A percentile compares a stretch with the other conserved stretches of the same genome.
Conservation (phyloP, 2,113 vertebrate species). For the Ellobius talpinus region DNA sequence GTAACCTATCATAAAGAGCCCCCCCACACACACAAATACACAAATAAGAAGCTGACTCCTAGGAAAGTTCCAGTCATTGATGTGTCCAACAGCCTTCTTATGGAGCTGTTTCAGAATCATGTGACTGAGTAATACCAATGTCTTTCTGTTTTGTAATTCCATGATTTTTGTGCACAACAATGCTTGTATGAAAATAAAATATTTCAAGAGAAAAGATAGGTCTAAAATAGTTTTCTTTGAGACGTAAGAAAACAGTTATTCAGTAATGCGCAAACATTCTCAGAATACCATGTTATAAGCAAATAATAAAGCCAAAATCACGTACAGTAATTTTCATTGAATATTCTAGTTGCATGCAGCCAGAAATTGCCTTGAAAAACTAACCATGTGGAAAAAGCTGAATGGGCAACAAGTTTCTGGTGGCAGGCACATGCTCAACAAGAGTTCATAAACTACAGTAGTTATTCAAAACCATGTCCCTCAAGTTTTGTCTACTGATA, state of each 20-base stretch:
- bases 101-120: neutral
- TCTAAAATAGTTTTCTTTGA: neutral
- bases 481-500: neutral
- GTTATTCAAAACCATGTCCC: neutral
- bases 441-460: neutral
- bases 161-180: neutral
- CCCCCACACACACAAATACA: neutral
- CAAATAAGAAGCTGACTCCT: neutral
- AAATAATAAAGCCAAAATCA: neutral
- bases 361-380: slow-evolving; percentile 14
- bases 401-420: neutral
- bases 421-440: neutral
- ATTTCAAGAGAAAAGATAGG: slow-evolving; percentile 26
- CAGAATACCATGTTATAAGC: neutral
- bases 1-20: neutral
- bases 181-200: slow-evolving; percentile 15
- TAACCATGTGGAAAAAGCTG: neutral
- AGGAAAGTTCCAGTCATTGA: neutral
- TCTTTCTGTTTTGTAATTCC: neutral
- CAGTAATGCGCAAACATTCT: neutral
- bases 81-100: neutral
- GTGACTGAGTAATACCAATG: slow-evolving; percentile 26
- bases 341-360: neutral
- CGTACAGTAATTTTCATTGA: neutral
- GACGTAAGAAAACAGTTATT: neutral